Evolutionary conservation across 2,888 invertebrate species (phyloP).

Genomic region (Camponotus fellah): DNA sequence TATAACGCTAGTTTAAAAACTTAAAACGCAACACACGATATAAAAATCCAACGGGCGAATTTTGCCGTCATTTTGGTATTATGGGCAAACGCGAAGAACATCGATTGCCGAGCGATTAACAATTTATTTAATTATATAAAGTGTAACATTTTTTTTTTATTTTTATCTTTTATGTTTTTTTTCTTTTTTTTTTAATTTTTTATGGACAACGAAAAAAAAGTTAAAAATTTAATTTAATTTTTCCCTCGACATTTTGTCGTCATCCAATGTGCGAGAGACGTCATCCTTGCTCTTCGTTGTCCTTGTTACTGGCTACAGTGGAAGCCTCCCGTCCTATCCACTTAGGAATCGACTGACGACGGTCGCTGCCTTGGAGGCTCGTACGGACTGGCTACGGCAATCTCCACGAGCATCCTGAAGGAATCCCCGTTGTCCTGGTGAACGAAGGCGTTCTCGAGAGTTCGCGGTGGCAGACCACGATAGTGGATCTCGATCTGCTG

Average conservation of each 20-base stretch:
- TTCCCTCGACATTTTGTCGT: not conserved
- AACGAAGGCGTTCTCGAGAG: not conserved
- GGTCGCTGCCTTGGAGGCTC: not conserved
- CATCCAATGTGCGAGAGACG: not conserved
- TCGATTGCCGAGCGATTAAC: not conserved
- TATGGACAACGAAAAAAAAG: not conserved
- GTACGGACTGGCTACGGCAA: not conserved
- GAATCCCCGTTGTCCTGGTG: not conserved
- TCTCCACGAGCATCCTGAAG: not conserved
- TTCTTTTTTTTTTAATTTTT: not conserved
- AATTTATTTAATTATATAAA: not conserved
- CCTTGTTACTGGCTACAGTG: not conserved
- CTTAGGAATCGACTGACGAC: not conserved
- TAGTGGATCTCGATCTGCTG: not conserved
- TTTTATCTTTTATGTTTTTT: not conserved
- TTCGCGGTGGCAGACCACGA: conserved; percentile 4
- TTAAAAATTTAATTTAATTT: not conserved
- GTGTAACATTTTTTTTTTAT: not conserved
- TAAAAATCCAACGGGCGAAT: not conserved
- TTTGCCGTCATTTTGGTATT: conserved; percentile 1
- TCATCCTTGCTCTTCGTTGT: conserved; percentile 1
- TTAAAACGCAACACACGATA: not conserved
- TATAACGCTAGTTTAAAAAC: not conserved
- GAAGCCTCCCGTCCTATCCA: not conserved
- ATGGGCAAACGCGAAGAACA: not conserved